Evolutionary conservation across 2,797 vertebrate genomes (phyloP), one percentile per base, ranked within the genome.

Genomic region (Chelonia mydas): DNA sequence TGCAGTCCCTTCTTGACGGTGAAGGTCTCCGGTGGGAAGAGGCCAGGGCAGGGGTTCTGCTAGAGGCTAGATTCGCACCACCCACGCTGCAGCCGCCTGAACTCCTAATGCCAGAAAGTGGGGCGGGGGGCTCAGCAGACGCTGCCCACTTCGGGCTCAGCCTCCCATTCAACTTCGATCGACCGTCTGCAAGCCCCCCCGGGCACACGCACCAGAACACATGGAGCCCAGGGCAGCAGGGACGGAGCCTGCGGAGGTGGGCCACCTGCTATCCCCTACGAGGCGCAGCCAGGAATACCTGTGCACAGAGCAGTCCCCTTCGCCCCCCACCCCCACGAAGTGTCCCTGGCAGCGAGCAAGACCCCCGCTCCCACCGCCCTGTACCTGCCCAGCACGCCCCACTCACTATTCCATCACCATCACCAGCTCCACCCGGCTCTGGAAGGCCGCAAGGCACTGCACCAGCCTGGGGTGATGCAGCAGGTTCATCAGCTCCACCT

Each of bases 391-490:
- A 47, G 41, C 41, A 27, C 12, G 55, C 90, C 0, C 0, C 5
- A 97, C 98, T 97, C 94, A 98, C 99, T 98, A 99, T 90, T 99
- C 99, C 98, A 99, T 98, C 85, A 99, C 98, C 99, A 99, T 99
- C 96, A 99, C 98, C 90, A 99, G 98, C 96, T 99, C 98, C 0
- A 97, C 3, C 19, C 95, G 98, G 96, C 98, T 98, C 91, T 99
- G 98, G 54, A 99, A 99, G 21, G 99, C 99, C 0, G 97, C 99
- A 2, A 99, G 96, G 92, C 99, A 99, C 95, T 99, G 98, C 86
- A 99, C 99, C 13, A 99, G 98, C 88, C 98, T 98, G 0, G 98
- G 98, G 92, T 99, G 99, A n/a, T 99, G 99, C 82, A 99, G 98
- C 68, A 98, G 94, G 96, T 99, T 99, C 99, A 99, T 99, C 84